phyloP scores from a whole-genome alignment of 2,888 invertebrate species.

The Acheta domesticus region DNA sequence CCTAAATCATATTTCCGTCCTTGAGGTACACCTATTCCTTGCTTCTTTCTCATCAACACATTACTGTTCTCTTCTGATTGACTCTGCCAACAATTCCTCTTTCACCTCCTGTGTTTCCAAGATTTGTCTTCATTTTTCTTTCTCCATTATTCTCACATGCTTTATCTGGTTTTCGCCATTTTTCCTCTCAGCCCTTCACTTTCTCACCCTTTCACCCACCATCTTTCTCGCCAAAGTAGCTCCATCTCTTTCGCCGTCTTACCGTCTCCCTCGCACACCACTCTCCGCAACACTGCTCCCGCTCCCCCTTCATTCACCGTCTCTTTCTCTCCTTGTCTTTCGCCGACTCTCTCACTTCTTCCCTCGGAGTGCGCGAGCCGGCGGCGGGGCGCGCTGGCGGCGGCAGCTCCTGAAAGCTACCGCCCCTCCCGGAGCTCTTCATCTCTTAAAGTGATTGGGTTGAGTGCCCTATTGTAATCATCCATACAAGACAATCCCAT shows the following conservation, averaged over 20 bases:
- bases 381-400: too few species aligned
- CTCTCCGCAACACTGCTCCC: neutral
- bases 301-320: neutral
- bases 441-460: slow-evolving; percentile 43
- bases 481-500: slow-evolving; percentile 50
- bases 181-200: neutral
- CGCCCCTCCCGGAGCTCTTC: neutral
- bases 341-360: neutral
- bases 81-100: too few species aligned
- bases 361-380: too few species aligned
- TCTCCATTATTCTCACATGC: too few species aligned
- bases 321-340: neutral
- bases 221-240: too few species aligned
- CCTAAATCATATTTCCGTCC: too few species aligned
- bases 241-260: neutral
- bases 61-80: too few species aligned
- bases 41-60: too few species aligned
- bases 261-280: slow-evolving; percentile 18
- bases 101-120: too few species aligned
- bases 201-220: neutral
- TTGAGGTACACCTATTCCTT: too few species aligned
- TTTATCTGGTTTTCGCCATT: neutral
- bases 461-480: slow-evolving; percentile 49
- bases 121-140: too few species aligned
- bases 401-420: too few species aligned